Evolutionary conservation across 2,888 invertebrate species (phyloP).

Genomic region (Drosophila colorata): DNA sequence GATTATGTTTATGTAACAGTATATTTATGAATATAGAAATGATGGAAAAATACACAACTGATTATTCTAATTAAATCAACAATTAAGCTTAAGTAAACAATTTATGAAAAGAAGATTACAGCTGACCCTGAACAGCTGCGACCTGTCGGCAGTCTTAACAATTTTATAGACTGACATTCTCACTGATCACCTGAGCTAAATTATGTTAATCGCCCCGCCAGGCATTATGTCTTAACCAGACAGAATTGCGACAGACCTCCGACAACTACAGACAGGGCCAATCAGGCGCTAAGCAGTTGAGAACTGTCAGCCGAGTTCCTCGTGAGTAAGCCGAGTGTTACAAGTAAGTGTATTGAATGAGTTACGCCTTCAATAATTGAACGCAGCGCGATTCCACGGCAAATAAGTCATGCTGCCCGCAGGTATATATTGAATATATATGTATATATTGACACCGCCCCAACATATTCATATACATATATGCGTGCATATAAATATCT

Average conservation of each 20-base stretch:
- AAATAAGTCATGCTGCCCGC: conserved; percentile 34
- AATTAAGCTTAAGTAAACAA: conserved; percentile 5
- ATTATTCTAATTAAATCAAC: neutral
- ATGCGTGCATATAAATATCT: conserved; percentile 58
- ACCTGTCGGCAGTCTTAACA: neutral
- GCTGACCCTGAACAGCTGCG: conserved; percentile 10
- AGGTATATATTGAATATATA: neutral
- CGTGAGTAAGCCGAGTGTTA: conserved; percentile 16
- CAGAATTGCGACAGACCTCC: conserved; percentile 21
- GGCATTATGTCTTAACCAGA: conserved; percentile 36
- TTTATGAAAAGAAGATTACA: conserved; percentile 8
- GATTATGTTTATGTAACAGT: neutral
- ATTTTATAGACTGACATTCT: conserved; percentile 10
- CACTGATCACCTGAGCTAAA: conserved; percentile 4
- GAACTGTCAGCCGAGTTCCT: conserved; percentile 41
- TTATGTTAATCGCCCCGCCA: conserved; percentile 38
- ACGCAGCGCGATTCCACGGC: conserved; percentile 22
- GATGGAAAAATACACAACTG: neutral
- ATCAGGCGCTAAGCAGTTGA: conserved; percentile 13
- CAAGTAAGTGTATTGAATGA: conserved; percentile 4
- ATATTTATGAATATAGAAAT: no score
- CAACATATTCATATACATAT: conserved; percentile 6
- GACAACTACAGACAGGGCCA: conserved; percentile 34
- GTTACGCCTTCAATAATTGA: conserved; percentile 4
- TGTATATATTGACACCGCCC: neutral